Conservation (phyloP, 1,140 invertebrate species). For the Diprion similis region DNA sequence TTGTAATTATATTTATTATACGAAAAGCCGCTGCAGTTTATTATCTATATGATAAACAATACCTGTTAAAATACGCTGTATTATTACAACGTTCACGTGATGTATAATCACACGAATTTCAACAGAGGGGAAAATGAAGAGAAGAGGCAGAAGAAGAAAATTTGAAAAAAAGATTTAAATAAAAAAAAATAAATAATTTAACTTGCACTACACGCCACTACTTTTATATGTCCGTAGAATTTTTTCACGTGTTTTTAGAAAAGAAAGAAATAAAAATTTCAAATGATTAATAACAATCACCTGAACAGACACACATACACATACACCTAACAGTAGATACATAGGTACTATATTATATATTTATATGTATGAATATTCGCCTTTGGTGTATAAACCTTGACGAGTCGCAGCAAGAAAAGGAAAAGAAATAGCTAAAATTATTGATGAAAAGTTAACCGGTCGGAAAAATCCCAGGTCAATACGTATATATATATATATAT, state of each 20-base stretch:
- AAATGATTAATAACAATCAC: neutral
- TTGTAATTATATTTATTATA: neutral
- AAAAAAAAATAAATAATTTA: neutral
- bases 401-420: neutral
- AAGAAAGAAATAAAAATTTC: slow-evolving; percentile 5
- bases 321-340: neutral
- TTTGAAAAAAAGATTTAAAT: no score
- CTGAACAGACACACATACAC: neutral
- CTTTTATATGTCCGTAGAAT: slow-evolving; percentile 30
- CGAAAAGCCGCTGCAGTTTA: neutral
- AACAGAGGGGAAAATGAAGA: neutral
- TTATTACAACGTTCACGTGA: neutral
- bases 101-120: neutral
- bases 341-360: neutral
- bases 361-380: neutral
- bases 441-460: slow-evolving; percentile 23
- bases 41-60: neutral
- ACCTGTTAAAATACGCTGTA: neutral
- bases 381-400: neutral
- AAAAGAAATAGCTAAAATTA: neutral
- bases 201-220: slow-evolving; percentile 15
- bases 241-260: slow-evolving; percentile 28
- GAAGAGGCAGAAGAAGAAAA: no score
- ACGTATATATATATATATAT: slow-evolving; percentile 31
- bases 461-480: slow-evolving; percentile 45